Base-by-base conservation (phyloP, 2,888 invertebrate genomes). In the Melanotus villosus region DNA sequence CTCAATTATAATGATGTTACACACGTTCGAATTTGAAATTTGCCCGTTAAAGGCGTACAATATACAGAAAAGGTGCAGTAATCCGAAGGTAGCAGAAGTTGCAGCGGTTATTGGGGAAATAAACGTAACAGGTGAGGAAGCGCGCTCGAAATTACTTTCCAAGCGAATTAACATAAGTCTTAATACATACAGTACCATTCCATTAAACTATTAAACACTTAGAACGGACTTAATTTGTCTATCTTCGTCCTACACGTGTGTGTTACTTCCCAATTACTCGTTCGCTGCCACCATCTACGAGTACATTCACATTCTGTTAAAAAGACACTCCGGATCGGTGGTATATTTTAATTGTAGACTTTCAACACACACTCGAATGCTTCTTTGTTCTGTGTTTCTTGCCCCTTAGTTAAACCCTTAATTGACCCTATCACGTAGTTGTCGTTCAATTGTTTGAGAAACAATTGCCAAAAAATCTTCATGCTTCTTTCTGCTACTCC, bases 131-230 rank as follows among this genome's bases (percentile, higher is more conserved):
- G 69, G 69, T 69, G 65, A 65, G 45, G 65, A 57, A 69, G 65
- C 47, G 60, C 50, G 21, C 64, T 65, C 63, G 57, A 38, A 63
- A 64, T 68, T 47, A 56, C 65, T 58, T 59, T 69, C 69, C 45
- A 41, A 69, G 36, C 62, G 60, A 69, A 69, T 69, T 69, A 69
- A 65, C 65, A 60, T 56, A 69, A 65, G 69, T 69, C 64, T 69
- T 65, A 69, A 65, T 58, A 45, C 54, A 26, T 57, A 60, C 69
- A 65, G 50, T 69, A 57, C 56, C 56, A 50, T 69, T 69, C 50
- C 59, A 69, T 65, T 69, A 65, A 69, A 68, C 68, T 63, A 63
- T 63, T 68, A 68, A 62, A 68, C 62, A 65, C 65, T 65, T 63
- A 65, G 58, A 58, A 65, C 58, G 65, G 65, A 65, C 65, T 65